These are phyloP conservation scores for Allacma fusca DNA, from an alignment of 2,888 invertebrate species.

Conservation along the genomic window DNA sequence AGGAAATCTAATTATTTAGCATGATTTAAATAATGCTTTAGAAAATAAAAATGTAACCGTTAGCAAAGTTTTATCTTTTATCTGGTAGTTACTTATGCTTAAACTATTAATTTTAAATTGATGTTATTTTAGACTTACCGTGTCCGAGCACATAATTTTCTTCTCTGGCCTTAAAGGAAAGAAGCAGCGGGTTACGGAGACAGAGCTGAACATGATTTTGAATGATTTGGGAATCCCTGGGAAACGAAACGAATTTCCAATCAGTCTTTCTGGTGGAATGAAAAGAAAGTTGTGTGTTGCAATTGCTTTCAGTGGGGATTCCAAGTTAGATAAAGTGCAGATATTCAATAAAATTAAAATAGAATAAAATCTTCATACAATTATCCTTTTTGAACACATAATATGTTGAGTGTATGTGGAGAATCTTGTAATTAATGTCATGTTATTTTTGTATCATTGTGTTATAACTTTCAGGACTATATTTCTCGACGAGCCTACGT, in stretches of 20 bases:
- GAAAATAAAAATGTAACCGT: too few species aligned
- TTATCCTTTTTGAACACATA: too few species aligned
- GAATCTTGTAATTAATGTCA: too few species aligned
- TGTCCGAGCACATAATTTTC: conserved; percentile 29
- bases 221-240: conserved; percentile 75
- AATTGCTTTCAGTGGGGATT: conserved; percentile 82
- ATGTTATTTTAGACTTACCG: conserved; percentile 27
- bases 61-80: too few species aligned
- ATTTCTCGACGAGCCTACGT: conserved; percentile 86
- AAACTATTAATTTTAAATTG: too few species aligned
- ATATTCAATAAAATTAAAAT: too few species aligned
- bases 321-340: conserved; percentile 68
- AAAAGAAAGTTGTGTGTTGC: conserved; percentile 86
- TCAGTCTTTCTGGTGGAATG: conserved; percentile 83
- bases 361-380: too few species aligned
- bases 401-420: too few species aligned
- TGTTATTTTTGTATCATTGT: too few species aligned
- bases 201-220: conserved; percentile 69
- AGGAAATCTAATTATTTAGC: too few species aligned
- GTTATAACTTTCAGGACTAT: conserved; percentile 68
- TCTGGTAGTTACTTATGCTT: too few species aligned
- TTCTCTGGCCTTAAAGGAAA: conserved; percentile 63
- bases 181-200: conserved; percentile 62
- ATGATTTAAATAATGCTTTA: too few species aligned
- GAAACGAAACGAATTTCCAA: conserved; percentile 70